phyloP scores from a whole-genome alignment of 2,113 vertebrate genomes.

The Podilymbus podiceps region DNA sequence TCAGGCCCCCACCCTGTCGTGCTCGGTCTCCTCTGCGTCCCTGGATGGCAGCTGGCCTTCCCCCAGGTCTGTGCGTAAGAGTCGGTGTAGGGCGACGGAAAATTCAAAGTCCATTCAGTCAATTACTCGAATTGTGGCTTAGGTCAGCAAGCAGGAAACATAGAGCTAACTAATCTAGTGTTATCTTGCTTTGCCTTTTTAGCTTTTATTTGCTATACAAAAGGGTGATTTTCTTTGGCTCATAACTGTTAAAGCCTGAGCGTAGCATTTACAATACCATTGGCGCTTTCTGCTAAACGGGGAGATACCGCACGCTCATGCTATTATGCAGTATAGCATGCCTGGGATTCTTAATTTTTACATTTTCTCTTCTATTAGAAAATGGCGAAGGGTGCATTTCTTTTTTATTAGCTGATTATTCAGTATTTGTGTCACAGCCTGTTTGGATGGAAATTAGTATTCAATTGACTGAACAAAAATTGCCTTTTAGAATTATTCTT shows the following conservation, averaged over 20 bases:
- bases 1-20: accelerated
- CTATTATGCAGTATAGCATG: neutral
- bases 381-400: slow-evolving; percentile 21
- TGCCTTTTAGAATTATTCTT: slow-evolving; percentile 46
- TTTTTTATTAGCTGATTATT: slow-evolving; percentile 46
- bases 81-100: accelerated
- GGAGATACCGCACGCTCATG: neutral
- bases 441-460: slow-evolving; percentile 39
- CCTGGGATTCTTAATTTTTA: slow-evolving; percentile 34
- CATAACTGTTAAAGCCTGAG: neutral
- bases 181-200: neutral
- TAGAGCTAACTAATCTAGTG: neutral
- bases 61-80: neutral
- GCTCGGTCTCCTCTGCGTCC: neutral
- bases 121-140: neutral
- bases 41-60: neutral
- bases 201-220: neutral
- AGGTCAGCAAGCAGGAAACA: neutral
- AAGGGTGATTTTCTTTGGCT: neutral
- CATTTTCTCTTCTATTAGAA: slow-evolving; percentile 44
- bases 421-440: slow-evolving; percentile 49
- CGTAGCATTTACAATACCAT: neutral
- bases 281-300: neutral
- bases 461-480: slow-evolving; percentile 50
- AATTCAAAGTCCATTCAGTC: neutral